These are phyloP conservation scores for Bostrychus sinensis DNA, from an alignment of 2,113 vertebrate genomes.

Conservation along the genomic window DNA sequence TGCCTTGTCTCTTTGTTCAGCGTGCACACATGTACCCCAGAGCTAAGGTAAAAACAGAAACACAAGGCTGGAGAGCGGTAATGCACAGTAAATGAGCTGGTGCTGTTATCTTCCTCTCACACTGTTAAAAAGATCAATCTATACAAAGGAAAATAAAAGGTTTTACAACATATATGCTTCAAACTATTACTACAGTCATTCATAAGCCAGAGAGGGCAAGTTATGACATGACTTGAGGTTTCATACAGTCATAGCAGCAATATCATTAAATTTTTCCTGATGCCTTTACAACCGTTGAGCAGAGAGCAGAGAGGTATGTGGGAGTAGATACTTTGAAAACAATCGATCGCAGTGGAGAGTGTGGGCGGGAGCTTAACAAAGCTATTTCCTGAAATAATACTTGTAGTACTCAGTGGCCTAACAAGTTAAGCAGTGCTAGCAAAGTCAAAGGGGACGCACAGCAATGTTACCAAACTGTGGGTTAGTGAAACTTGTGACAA, in stretches of 20 bases:
- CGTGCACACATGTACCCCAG: constrained; percentile 5
- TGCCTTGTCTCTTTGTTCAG: neutral
- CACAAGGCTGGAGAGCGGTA: neutral
- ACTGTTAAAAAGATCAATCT: too few relatives aligned
- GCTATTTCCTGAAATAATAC: constrained; percentile 4
- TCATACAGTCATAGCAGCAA: neutral
- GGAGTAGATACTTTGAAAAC: constrained; percentile 22
- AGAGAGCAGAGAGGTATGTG: constrained; percentile 10
- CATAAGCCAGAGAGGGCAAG: neutral
- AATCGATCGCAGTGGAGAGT: constrained; percentile 17
- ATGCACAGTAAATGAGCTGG: too few relatives aligned
- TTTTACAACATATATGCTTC: neutral
- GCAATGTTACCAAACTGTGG: neutral
- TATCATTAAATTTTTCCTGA: neutral
- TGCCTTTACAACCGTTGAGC: neutral
- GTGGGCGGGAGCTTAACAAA: constrained; percentile 9
- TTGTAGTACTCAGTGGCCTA: neutral
- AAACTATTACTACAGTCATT: neutral
- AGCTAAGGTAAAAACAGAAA: neutral
- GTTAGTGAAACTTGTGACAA: too few relatives aligned
- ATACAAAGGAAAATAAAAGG: too few relatives aligned
- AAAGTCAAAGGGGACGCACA: neutral
- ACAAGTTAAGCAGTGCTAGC: neutral
- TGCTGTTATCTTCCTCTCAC: too few relatives aligned
- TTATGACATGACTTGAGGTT: neutral